These are phyloP conservation scores for Cephus pulcher DNA, from an alignment of 2,888 invertebrate species.

Conservation along the genomic window DNA sequence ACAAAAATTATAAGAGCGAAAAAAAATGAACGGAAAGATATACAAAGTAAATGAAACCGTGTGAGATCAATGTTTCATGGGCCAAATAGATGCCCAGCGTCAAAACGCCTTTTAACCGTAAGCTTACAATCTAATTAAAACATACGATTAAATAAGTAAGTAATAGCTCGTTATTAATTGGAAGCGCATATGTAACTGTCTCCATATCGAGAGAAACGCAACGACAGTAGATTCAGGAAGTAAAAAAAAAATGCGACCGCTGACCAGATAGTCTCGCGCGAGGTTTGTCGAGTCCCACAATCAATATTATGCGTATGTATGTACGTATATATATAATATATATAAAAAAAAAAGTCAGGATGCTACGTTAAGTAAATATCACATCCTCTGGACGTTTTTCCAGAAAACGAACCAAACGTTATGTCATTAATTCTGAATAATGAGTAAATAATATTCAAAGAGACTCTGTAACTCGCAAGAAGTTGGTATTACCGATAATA, in stretches of 20 bases:
- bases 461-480: neutral
- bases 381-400: neutral
- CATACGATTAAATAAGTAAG: slow-evolving; percentile 47
- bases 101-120: slow-evolving; percentile 25
- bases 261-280: neutral
- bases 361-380: neutral
- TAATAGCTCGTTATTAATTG: slow-evolving; percentile 33
- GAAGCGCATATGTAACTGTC: slow-evolving; percentile 35
- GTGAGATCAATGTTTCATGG: neutral
- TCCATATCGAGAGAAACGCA: neutral
- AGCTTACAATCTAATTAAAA: slow-evolving; percentile 48
- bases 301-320: neutral
- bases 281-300: neutral
- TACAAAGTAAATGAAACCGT: neutral
- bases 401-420: neutral
- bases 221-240: neutral
- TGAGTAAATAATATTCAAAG: neutral
- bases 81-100: neutral
- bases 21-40: neutral
- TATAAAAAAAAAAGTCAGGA: neutral
- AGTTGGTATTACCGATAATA: neutral
- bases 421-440: neutral
- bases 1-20: neutral
- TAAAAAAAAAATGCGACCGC: neutral
- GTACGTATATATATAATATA: neutral